phyloP scores from a whole-genome alignment of 2,797 vertebrate species.

The Pseudomugil tenellus region DNA sequence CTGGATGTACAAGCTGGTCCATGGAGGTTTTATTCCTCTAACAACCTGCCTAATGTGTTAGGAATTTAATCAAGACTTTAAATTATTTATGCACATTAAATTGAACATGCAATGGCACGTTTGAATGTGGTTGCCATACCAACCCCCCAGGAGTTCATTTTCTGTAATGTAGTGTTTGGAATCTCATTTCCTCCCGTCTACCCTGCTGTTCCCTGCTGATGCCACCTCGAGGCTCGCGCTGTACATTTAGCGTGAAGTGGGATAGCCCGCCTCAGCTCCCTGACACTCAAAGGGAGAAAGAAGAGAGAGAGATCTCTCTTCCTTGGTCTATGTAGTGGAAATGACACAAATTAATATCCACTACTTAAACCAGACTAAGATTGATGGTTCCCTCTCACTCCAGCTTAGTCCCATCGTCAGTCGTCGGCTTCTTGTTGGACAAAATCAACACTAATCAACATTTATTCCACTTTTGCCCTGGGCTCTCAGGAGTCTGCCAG shows the following conservation, averaged over 20 bases:
- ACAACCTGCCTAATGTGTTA: constrained; percentile 73
- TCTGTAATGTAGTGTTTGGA: constrained; percentile 93
- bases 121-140: constrained; percentile 93
- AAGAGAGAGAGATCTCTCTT: constrained; percentile 72
- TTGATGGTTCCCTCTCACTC: constrained; percentile 98
- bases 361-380: constrained; percentile 99
- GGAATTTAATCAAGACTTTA: constrained; percentile 82
- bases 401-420: constrained; percentile 98
- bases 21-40: constrained; percentile 53
- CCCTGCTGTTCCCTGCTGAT: constrained; percentile 89
- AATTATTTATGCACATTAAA: constrained; percentile 82
- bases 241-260: constrained; percentile 70
- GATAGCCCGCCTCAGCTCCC: constrained; percentile 83
- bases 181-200: constrained; percentile 90
- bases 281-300: constrained; percentile 56
- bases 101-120: constrained; percentile 86
- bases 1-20: constrained; percentile 32
- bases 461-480: constrained; percentile 99
- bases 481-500: too few species aligned
- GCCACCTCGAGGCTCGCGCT: constrained; percentile 78
- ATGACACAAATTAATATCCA: constrained; percentile 99
- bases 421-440: constrained; percentile 93
- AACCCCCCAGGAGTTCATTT: constrained; percentile 98
- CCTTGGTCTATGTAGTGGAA: constrained; percentile 96
- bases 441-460: constrained; percentile 99